Base-by-base conservation (phyloP, 2,888 invertebrate genomes). In the Stictocephala bisonia region DNA sequence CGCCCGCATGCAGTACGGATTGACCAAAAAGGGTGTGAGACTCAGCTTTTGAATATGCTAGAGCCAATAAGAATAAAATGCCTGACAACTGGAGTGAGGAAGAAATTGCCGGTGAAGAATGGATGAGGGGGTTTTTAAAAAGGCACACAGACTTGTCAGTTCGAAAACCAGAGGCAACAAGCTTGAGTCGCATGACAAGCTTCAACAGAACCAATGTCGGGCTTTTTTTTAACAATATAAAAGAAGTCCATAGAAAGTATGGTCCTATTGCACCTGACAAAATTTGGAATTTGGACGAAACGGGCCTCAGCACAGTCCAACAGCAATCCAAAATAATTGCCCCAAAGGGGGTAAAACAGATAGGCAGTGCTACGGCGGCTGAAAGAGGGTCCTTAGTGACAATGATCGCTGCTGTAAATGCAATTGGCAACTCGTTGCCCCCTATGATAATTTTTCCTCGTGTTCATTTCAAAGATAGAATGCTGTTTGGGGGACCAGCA, bases 371-470 rank as follows among this genome's bases (percentile, higher is more conserved):
- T 15, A 56, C 56, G n/a, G 56, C 56, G 11, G 70, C 31, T n/a
- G 70, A 70, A 41, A 15, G 70, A 31, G 74, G 11, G 15, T 77
- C 72, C 35, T 74, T 77, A 51, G 78, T 79, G 27, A 78, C 79
- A 40, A 72, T 79, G 2, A 69, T 73, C 51, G 13, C 75, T 22
- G 77, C 79, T 29, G 76, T 74, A 1, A 78, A 56, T 76, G 80
- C 79, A 35, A 22, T 53, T 7, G 79, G 79, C 51, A 72, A 77
- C 18, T 74, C 77, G 3, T 77, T 76, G 75, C 81, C 73, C 22
- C 79, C 77, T 9, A 78, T 80, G 79, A 81, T 82, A 73, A 74
- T 82, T 3, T 81, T 82, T 72, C 80, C 80, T 11, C 69, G 79
- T 3, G 48, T 78, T 4, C 79, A 78, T 71, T 82, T 74, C 68